Conservation (phyloP, 2,888 invertebrate species). For the Pegoplata infirma region DNA sequence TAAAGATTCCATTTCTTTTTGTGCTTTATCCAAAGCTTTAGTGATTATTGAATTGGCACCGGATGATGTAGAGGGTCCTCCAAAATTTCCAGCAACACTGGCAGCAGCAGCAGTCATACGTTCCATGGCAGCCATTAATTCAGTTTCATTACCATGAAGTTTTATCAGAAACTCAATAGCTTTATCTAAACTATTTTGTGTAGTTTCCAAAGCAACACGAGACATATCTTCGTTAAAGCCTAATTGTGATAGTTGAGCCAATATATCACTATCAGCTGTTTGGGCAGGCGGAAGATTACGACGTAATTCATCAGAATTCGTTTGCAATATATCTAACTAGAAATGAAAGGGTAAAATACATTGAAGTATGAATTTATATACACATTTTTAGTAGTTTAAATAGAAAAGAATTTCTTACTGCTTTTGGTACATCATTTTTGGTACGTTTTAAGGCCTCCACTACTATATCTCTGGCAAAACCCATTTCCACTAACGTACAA, state of each 20-base stretch:
- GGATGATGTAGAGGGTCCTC: constrained; percentile 66
- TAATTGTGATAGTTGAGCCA: constrained; percentile 78
- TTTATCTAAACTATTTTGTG: constrained; percentile 80
- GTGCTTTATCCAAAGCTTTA: constrained; percentile 67
- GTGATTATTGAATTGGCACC: constrained; percentile 64
- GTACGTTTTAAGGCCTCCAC: constrained; percentile 82
- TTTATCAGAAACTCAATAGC: constrained; percentile 82
- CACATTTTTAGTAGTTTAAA: too few species aligned
- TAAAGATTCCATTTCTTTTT: constrained; percentile 70
- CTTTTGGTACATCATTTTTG: constrained; percentile 84
- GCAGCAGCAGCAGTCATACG: constrained; percentile 68
- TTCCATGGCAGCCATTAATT: constrained; percentile 71
- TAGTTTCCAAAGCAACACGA: constrained; percentile 79
- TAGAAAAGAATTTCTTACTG: constrained; percentile 81
- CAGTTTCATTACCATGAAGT: constrained; percentile 69
- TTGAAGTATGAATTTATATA: too few species aligned
- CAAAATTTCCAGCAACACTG: constrained; percentile 35
- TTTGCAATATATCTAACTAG: constrained; percentile 74
- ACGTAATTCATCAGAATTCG: constrained; percentile 66
- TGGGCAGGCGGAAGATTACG: constrained; percentile 62
- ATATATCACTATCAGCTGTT: constrained; percentile 60
- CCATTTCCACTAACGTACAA: constrained; percentile 83
- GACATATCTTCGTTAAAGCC: constrained; percentile 81
- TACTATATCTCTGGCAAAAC: constrained; percentile 82
- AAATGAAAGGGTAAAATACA: too few species aligned